phyloP scores from a whole-genome alignment of 2,113 vertebrate species.

The Plotosus lineatus region DNA sequence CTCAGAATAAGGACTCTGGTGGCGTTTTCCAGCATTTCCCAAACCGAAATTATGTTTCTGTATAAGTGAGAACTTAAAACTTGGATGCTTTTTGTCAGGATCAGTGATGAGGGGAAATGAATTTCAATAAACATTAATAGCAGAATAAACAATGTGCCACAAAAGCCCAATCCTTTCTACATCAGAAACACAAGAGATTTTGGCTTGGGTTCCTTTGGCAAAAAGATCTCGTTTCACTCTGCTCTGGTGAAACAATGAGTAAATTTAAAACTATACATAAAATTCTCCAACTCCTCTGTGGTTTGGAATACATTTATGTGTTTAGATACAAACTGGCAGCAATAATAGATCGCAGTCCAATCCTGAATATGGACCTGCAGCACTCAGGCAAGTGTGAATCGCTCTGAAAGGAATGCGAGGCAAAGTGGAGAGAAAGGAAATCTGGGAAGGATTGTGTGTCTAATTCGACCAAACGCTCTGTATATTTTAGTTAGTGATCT shows the following conservation, averaged over 20 bases:
- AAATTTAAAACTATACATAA: too few species aligned
- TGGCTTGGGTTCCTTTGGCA: too few species aligned
- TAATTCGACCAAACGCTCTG: neutral
- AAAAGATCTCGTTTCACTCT: too few species aligned
- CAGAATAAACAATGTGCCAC: neutral
- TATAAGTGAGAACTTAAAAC: neutral
- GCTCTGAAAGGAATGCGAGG: neutral
- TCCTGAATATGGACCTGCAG: neutral
- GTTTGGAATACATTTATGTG: neutral
- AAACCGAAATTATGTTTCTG: neutral
- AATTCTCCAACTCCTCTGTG: neutral
- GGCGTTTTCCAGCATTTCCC: neutral
- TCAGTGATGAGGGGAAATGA: neutral
- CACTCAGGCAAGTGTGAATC: neutral
- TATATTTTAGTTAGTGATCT: slow-evolving; percentile 15
- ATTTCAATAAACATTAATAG: neutral
- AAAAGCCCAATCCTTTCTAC: neutral
- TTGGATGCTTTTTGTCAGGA: neutral
- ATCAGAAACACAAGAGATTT: too few species aligned
- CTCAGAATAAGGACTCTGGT: neutral
- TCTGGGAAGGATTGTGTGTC: neutral
- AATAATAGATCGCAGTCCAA: neutral
- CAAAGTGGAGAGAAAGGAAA: neutral
- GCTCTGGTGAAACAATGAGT: too few species aligned
- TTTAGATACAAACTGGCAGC: neutral